Percentiles rank a stretch among this genome's conserved stretches.
Evolutionary conservation across 2,797 vertebrate species (phyloP).

Genomic region (Xerus rutilus): DNA sequence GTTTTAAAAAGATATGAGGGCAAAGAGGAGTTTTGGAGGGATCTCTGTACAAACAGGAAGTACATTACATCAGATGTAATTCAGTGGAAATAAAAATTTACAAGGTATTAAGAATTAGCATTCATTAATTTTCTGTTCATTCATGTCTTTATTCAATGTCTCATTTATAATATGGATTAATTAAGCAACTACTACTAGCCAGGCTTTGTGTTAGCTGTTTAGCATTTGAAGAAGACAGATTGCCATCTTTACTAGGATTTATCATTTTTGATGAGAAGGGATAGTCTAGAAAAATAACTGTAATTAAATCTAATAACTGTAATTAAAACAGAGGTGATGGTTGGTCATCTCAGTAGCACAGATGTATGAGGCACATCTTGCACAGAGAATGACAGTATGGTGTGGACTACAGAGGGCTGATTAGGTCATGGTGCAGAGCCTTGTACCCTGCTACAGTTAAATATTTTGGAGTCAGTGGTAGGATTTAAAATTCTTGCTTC

Average conservation of each 20-base stretch:
- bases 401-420: not conserved
- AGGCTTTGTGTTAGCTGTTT: not conserved
- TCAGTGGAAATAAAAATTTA: not conserved
- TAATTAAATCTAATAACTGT: not conserved
- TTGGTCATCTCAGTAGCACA: not conserved
- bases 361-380: not conserved
- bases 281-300: not conserved
- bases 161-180: not conserved
- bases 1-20: not conserved
- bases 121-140: not conserved
- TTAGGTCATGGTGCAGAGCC: not conserved
- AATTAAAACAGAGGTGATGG: not conserved
- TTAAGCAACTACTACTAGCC: not conserved
- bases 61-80: not conserved
- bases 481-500: not conserved
- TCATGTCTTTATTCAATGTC: not conserved
- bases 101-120: not conserved
- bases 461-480: not conserved
- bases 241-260: not conserved
- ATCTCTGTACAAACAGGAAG: not conserved
- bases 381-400: not conserved
- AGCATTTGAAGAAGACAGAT: not conserved
- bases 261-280: not conserved
- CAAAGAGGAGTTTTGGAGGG: not conserved
- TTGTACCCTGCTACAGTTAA: not conserved